Percentiles rank a stretch among this genome's conserved stretches.
Evolutionary conservation across 2,797 vertebrate genomes (phyloP).

Genomic region (Pantherophis vulpinus): DNA sequence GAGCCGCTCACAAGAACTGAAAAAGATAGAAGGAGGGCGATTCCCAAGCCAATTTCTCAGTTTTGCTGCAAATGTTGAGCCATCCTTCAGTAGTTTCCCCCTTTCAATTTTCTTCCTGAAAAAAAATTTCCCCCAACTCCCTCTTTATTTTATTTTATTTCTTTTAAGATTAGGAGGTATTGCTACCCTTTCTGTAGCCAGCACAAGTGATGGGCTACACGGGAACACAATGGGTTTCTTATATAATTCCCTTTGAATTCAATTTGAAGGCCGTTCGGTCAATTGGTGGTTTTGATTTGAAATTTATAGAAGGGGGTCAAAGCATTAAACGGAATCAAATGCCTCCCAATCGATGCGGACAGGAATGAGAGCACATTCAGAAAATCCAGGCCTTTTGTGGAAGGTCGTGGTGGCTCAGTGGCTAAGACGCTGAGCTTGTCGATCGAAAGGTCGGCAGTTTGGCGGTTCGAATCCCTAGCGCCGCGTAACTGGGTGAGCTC

Average conservation of each 20-base stretch:
- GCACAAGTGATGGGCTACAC: neutral
- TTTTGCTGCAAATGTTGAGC: neutral
- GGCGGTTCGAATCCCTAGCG: too few relatives aligned
- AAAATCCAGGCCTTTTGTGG: neutral
- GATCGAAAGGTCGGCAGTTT: too few relatives aligned
- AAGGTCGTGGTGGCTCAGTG: neutral
- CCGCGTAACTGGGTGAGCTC: too few relatives aligned
- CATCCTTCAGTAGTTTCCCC: neutral
- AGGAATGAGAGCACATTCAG: neutral
- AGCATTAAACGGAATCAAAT: neutral
- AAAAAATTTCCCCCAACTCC: neutral
- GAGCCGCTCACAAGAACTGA: neutral
- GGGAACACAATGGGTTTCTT: neutral
- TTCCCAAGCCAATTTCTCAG: too few relatives aligned
- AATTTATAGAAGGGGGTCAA: neutral
- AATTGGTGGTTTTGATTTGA: neutral
- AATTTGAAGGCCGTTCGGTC: neutral
- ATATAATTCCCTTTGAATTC: neutral
- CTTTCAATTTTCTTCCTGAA: neutral
- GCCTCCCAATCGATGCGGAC: neutral
- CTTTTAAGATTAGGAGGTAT: neutral
- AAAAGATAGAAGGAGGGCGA: neutral
- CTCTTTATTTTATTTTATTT: too few relatives aligned
- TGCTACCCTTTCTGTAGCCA: neutral
- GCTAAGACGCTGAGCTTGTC: too few relatives aligned